Base-by-base conservation (phyloP, 2,888 invertebrate species). In the Pyrocoelia pectoralis region DNA sequence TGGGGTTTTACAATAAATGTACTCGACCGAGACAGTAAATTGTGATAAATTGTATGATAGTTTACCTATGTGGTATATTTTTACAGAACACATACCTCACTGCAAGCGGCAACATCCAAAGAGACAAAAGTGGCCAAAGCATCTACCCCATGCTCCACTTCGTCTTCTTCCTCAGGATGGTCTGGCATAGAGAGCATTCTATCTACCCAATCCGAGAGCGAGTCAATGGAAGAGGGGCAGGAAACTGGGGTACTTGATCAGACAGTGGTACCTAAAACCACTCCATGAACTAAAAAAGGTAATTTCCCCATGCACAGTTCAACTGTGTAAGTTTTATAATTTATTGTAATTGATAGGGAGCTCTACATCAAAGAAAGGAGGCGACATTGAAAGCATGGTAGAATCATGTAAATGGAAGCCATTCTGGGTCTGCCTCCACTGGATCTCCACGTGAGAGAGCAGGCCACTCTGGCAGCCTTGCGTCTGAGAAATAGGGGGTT, bases 31-130 rank as follows among this genome's bases (percentile, higher is more conserved):
- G 40, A n/a, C 2, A 40, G 40, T 40, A 40, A 40, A n/a, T 40
- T 40, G 2, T 40, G 40, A 4, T 40, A 40, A 40, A 40, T 40
- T 40, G 40, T 40, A 40, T 40, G 40, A 40, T n/a, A n/a, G 12
- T 40, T 40, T 40, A 40, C 13, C 40, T 40, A 40, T 40, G 40
- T 40, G 40, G 40, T 40, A 8, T 43, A 43, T 38, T 38, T 43
- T 43, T 43, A 15, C 41, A 43, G 41, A 43, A 43, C 41, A 43
- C 15, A 43, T 15, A 43, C 41, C 3, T 43, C 41, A 12, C 5
- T 9, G 10, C 38, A 38, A 38, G 3, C 38, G n/a, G 5, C 38
- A n/a, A 38, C 38, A 3, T 38, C 5, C 12, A n/a, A 38, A 38
- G 38, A 5, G n/a, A 38, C 5, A 38, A 38, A 38, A 5, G 3